phyloP scores from a whole-genome alignment of 2,113 vertebrate genomes.

The Ptychochromis oligacanthus region DNA sequence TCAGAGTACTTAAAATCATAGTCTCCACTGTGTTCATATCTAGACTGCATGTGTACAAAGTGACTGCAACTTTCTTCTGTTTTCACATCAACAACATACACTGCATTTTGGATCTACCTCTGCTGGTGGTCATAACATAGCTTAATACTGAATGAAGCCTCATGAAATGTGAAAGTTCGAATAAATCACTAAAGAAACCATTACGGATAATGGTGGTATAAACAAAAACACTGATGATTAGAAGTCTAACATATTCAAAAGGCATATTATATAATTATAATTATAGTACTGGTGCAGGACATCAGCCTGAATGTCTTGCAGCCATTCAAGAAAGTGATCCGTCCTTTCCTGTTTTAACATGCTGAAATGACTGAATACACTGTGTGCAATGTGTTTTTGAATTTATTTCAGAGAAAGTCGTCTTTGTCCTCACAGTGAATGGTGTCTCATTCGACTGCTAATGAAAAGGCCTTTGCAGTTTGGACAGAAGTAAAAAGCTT shows the following conservation, averaged over 20 bases:
- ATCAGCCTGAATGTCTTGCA: background rate
- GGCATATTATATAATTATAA: no score
- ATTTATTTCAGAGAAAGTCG: conserved; percentile 17
- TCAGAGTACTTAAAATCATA: background rate
- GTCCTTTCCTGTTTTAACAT: background rate
- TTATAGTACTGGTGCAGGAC: background rate
- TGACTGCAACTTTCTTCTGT: background rate
- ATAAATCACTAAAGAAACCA: background rate
- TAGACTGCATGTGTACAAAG: background rate
- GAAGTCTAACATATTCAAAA: background rate
- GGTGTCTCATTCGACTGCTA: conserved; percentile 45
- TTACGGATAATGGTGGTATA: background rate
- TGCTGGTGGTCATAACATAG: background rate
- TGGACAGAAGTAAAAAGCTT: background rate
- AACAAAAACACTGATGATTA: background rate
- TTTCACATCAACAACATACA: background rate
- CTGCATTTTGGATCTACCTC: background rate
- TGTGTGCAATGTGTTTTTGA: conserved; percentile 30
- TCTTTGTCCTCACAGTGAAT: conserved; percentile 50
- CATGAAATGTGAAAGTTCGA: conserved; percentile 1
- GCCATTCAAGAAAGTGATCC: background rate
- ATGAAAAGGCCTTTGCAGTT: conserved; percentile 40
- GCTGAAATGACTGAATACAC: conserved; percentile 21
- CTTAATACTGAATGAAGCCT: background rate
- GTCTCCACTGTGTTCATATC: background rate